Conservation (phyloP, 2,797 vertebrate genomes). For the Nothura maculosa region DNA sequence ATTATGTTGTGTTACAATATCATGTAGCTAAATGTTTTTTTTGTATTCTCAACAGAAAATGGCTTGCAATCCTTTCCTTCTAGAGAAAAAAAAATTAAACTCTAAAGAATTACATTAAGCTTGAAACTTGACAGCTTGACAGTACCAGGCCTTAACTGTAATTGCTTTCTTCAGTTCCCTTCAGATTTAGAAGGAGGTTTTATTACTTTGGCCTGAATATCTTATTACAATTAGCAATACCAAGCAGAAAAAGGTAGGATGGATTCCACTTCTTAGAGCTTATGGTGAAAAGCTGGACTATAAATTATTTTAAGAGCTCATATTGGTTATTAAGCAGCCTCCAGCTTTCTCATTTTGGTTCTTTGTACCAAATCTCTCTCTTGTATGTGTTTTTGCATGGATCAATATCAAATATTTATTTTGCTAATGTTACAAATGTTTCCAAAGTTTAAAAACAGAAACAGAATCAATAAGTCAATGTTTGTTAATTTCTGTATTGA, state of each 20-base stretch:
- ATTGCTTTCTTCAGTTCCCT: conserved; percentile 29
- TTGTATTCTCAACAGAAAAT: conserved; percentile 15
- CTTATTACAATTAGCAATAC: conserved; percentile 19
- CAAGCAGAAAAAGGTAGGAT: not conserved
- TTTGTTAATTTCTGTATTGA: not conserved
- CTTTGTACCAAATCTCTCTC: not conserved
- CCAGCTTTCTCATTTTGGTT: not conserved
- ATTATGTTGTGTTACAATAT: not conserved
- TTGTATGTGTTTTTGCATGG: not conserved
- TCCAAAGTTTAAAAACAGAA: not conserved
- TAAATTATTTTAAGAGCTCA: conserved; percentile 20
- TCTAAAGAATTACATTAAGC: conserved; percentile 16
- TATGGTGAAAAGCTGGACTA: not conserved
- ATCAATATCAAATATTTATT: not conserved
- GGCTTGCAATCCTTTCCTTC: conserved; percentile 23
- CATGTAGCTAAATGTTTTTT: not conserved
- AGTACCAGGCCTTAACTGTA: conserved; percentile 1
- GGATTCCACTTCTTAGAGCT: not conserved
- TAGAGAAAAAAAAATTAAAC: not conserved
- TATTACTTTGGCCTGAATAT: conserved; percentile 16
- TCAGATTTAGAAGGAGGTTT: conserved; percentile 23
- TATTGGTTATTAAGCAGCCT: conserved; percentile 16
- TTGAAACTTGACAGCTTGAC: conserved; percentile 16
- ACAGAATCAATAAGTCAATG: not conserved
- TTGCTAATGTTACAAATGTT: not conserved